Percentiles rank a stretch among this genome's conserved stretches.
Evolutionary conservation across 1,140 invertebrate species (phyloP).

Genomic region (Daktulosphaira vitifoliae): DNA sequence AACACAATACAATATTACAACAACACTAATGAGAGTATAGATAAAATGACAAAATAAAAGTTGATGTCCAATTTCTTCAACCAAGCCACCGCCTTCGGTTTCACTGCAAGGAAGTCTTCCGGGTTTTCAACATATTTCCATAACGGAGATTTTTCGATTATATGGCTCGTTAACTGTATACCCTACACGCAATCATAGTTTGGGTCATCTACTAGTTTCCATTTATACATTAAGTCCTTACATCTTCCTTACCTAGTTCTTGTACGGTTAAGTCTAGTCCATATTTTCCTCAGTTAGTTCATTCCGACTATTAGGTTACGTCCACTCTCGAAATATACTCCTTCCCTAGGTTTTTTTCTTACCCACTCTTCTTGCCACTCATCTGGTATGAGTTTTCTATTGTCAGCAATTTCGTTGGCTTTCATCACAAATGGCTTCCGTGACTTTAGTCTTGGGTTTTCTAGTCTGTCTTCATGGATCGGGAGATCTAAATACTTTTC

Average conservation of each 20-base stretch:
- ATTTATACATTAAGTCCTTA: not conserved
- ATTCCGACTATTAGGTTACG: not conserved
- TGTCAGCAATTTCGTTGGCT: not conserved
- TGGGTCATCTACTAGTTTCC: not conserved
- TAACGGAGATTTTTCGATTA: conserved; percentile 12
- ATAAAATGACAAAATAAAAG: not conserved
- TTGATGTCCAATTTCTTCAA: conserved; percentile 6
- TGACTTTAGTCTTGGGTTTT: conserved; percentile 12
- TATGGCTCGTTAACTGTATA: conserved; percentile 7
- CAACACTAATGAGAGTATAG: not conserved
- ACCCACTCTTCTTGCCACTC: not conserved
- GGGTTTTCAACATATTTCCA: not conserved
- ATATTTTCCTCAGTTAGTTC: not conserved
- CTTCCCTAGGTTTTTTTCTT: not conserved
- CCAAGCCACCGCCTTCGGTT: not conserved
- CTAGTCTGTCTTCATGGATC: conserved; percentile 5
- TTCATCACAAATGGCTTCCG: conserved; percentile 1
- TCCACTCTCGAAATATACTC: not conserved
- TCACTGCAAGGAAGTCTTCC: conserved; percentile 15
- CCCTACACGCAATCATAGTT: conserved; percentile 5
- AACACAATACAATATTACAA: not conserved
- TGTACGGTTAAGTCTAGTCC: not conserved
- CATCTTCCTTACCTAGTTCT: no score
- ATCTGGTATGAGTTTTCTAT: conserved; percentile 11
- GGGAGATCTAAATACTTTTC: not conserved